Evolutionary conservation across 2,888 invertebrate genomes (phyloP).

Genomic region (Lepidochrysops patricia): DNA sequence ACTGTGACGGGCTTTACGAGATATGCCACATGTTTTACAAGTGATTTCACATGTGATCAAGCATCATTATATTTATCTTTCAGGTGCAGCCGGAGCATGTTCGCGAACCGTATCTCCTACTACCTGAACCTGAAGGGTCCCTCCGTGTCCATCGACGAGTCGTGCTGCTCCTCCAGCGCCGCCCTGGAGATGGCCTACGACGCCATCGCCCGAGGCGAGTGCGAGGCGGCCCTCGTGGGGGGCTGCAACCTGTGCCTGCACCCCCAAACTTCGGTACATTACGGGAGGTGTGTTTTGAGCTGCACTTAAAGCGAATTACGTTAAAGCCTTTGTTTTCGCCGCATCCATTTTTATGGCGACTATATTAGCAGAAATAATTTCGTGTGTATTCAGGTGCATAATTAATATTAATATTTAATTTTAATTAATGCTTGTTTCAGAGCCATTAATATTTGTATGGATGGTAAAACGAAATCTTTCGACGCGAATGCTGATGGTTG

Average conservation of each 20-base stretch:
- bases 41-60: too few species aligned
- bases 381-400: too few species aligned
- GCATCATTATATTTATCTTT: neutral
- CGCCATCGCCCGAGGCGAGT: slow-evolving; percentile 37
- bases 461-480: slow-evolving; percentile 78
- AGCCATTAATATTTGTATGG: slow-evolving; percentile 71
- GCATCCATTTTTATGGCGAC: too few species aligned
- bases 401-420: too few species aligned
- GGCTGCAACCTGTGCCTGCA: slow-evolving; percentile 70
- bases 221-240: slow-evolving; percentile 73
- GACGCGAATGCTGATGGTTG: slow-evolving; percentile 76
- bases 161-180: slow-evolving; percentile 34
- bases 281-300: slow-evolving; percentile 18
- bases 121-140: slow-evolving; percentile 46
- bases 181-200: slow-evolving; percentile 38
- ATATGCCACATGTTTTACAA: too few species aligned
- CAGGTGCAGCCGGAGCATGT: slow-evolving; percentile 38
- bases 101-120: too few species aligned
- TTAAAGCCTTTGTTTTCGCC: too few species aligned
- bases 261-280: slow-evolving; percentile 39
- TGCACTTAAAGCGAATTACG: too few species aligned
- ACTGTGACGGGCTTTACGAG: too few species aligned
- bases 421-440: slow-evolving; percentile 29
- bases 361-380: too few species aligned
- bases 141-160: slow-evolving; percentile 36